Evolutionary conservation across 2,113 vertebrate genomes (phyloP).

Genomic region (Neogale vison): DNA sequence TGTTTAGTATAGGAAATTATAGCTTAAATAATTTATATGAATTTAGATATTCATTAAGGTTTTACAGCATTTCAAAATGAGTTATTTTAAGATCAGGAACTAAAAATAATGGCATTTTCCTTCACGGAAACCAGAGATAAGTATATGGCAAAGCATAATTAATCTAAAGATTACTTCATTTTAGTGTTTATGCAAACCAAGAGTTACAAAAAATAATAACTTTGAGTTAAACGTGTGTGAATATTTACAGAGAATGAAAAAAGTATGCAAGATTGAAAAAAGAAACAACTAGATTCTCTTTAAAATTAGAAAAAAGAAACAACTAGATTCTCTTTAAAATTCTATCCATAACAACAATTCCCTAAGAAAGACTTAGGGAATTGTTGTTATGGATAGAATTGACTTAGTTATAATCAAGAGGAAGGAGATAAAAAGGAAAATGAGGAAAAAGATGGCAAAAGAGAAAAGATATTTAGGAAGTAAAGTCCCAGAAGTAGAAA

Average conservation of each 20-base stretch:
- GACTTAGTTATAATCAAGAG: background rate
- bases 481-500: background rate
- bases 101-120: conserved; percentile 66
- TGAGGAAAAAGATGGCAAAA: background rate
- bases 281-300: background rate
- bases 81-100: conserved; percentile 67
- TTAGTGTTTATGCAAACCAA: conserved; percentile 51
- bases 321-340: background rate
- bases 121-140: conserved; percentile 37
- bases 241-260: background rate
- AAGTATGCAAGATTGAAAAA: background rate
- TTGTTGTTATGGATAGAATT: background rate
- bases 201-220: conserved; percentile 6
- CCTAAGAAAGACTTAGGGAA: background rate
- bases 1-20: conserved; percentile 76
- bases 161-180: conserved; percentile 46
- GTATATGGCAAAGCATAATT: conserved; percentile 59
- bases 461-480: background rate
- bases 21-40: conserved; percentile 78
- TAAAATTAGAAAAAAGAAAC: background rate
- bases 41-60: conserved; percentile 72
- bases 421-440: background rate
- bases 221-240: conserved; percentile 15
- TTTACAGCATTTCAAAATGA: conserved; percentile 66
- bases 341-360: too few species aligned